Conservation (phyloP, 2,113 vertebrate species). For the Calyptomena viridis region DNA sequence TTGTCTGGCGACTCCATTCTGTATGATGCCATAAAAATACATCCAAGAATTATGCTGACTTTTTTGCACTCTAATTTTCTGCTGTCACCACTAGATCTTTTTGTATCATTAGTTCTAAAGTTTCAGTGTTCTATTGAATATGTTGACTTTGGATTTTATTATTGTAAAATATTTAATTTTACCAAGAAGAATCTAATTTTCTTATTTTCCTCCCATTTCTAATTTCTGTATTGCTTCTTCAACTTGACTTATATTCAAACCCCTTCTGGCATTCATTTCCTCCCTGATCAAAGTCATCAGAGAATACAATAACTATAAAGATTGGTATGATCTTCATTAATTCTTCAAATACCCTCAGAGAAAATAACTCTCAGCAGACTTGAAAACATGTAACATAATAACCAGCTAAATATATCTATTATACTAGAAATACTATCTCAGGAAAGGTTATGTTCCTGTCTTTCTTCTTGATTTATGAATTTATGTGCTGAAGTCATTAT, state of each 20-base stretch:
- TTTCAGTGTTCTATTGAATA: not conserved
- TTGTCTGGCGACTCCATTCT: not conserved
- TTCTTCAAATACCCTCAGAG: conserved; percentile 41
- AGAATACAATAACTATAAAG: conserved; percentile 38
- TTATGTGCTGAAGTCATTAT: conserved; percentile 4
- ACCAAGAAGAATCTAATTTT: conserved; percentile 8
- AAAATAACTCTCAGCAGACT: conserved; percentile 37
- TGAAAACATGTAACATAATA: conserved; percentile 39
- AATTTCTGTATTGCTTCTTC: conserved; percentile 9
- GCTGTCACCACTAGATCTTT: not conserved
- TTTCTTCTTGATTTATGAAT: conserved; percentile 50
- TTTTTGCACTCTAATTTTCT: not conserved
- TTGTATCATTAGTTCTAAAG: not conserved
- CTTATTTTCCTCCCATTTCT: conserved; percentile 8
- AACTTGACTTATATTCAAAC: conserved; percentile 20
- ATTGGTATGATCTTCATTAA: conserved; percentile 55
- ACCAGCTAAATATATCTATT: conserved; percentile 33
- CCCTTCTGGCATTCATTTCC: conserved; percentile 43
- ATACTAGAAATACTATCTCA: conserved; percentile 24
- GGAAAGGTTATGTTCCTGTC: conserved; percentile 46
- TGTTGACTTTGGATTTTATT: not conserved
- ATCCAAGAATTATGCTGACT: not conserved
- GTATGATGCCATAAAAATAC: not conserved
- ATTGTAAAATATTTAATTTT: conserved; percentile 24
- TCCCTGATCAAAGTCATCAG: conserved; percentile 46